A percentile compares a stretch with the other conserved stretches of the same genome.
These are phyloP conservation scores for Zaprionus vittiger DNA, from an alignment of 1,140 invertebrate genomes.

Conservation along the genomic window DNA sequence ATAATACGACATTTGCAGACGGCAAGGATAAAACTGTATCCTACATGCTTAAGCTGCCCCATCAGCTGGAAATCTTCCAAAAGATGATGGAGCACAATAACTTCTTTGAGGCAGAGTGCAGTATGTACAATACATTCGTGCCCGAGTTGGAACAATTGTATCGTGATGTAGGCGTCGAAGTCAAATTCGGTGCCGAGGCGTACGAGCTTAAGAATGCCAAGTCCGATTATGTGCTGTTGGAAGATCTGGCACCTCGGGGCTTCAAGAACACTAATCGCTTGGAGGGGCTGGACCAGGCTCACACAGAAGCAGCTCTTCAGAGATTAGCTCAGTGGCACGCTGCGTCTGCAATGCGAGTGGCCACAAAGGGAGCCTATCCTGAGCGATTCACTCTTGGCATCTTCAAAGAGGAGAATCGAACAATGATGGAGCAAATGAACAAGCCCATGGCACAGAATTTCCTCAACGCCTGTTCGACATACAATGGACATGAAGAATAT, in stretches of 20 bases:
- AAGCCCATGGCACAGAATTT: slow-evolving; percentile 31
- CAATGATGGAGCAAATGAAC: slow-evolving; percentile 48
- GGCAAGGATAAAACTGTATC: slow-evolving; percentile 51
- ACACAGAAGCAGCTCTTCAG: slow-evolving; percentile 84
- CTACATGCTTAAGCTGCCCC: slow-evolving; percentile 67
- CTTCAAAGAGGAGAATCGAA: slow-evolving; percentile 50
- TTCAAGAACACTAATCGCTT: slow-evolving; percentile 85
- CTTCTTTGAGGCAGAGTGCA: slow-evolving; percentile 57
- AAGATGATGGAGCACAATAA: slow-evolving; percentile 54
- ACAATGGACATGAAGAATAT: slow-evolving; percentile 55
- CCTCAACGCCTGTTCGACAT: slow-evolving; percentile 47
- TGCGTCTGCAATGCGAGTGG: slow-evolving; percentile 76
- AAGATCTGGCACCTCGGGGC: slow-evolving; percentile 85
- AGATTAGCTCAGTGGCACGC: slow-evolving; percentile 86
- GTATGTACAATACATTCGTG: slow-evolving; percentile 56
- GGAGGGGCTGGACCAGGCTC: slow-evolving; percentile 85
- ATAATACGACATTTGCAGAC: slow-evolving; percentile 26
- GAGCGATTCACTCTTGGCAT: slow-evolving; percentile 30
- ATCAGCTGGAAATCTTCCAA: slow-evolving; percentile 35
- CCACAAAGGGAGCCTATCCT: slow-evolving; percentile 83
- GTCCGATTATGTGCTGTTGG: slow-evolving; percentile 84
- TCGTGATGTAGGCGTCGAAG: slow-evolving; percentile 69
- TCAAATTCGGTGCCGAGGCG: slow-evolving; percentile 55
- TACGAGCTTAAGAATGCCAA: slow-evolving; percentile 50
- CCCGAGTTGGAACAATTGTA: slow-evolving; percentile 71